Evolutionary conservation across 2,797 vertebrate genomes (phyloP).

Genomic region (Karalla daura): DNA sequence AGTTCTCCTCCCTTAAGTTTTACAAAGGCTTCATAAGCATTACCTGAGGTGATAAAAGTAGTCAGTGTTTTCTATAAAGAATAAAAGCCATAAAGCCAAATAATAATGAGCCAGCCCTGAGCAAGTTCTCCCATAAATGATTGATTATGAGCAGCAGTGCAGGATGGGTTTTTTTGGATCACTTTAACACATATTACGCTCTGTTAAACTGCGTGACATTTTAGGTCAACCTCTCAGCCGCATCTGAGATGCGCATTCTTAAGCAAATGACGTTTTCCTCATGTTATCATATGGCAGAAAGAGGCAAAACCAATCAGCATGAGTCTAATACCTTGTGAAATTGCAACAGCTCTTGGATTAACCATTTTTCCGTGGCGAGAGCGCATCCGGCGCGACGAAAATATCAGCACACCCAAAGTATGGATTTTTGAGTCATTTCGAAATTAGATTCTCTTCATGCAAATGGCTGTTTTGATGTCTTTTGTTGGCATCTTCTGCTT

Average conservation of each 20-base stretch:
- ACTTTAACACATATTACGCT: slow-evolving; percentile 1
- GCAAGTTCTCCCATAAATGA: slow-evolving; percentile 50
- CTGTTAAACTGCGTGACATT: slow-evolving; percentile 6
- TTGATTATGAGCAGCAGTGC: slow-evolving; percentile 36
- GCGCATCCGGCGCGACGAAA: not conserved
- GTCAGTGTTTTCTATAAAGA: slow-evolving; percentile 39
- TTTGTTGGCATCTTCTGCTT: slow-evolving; percentile 68
- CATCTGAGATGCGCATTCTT: not conserved
- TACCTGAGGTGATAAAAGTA: slow-evolving; percentile 40
- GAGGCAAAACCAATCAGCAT: slow-evolving; percentile 12
- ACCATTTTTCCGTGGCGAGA: slow-evolving; percentile 11
- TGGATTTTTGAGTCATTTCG: slow-evolving; percentile 43
- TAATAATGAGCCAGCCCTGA: slow-evolving; percentile 46
- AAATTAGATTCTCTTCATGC: slow-evolving; percentile 57
- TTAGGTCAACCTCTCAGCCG: not conserved
- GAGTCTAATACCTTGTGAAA: slow-evolving; percentile 26
- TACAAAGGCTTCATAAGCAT: slow-evolving; percentile 45
- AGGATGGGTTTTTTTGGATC: not conserved
- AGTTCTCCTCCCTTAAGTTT: slow-evolving; percentile 45
- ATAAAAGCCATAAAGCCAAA: slow-evolving; percentile 42
- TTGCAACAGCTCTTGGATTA: slow-evolving; percentile 14
- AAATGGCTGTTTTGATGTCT: slow-evolving; percentile 70
- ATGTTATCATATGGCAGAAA: slow-evolving; percentile 10
- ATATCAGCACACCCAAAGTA: slow-evolving; percentile 35
- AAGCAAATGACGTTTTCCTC: slow-evolving; percentile 1